Percentiles rank a stretch among this genome's conserved stretches.
These are phyloP conservation scores for Protobothrops flavoviridis DNA, from an alignment of 2,113 vertebrate species.

Conservation along the genomic window DNA sequence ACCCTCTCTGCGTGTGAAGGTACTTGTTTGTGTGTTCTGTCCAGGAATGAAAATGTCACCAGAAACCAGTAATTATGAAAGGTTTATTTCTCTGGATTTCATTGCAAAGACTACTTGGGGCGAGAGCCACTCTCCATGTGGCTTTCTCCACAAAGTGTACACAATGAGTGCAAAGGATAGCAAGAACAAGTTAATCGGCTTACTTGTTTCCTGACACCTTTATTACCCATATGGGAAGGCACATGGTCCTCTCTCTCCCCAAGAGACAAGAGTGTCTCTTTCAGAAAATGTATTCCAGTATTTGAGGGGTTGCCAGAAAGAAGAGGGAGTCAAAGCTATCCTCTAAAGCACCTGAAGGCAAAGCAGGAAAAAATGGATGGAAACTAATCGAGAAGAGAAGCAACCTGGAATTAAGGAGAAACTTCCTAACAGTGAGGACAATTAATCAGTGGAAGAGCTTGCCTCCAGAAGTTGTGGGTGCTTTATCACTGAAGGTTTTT, in stretches of 20 bases:
- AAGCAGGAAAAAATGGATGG: no score
- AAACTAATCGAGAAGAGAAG: no score
- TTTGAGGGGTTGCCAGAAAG: no score
- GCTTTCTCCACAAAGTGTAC: not conserved
- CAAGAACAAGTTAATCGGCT: not conserved
- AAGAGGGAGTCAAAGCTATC: no score
- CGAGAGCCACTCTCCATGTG: not conserved
- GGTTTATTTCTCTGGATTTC: not conserved
- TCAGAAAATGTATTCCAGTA: not conserved
- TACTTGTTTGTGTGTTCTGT: not conserved
- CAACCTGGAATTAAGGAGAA: no score
- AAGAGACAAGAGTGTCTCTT: rapidly evolving
- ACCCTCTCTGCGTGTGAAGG: not conserved
- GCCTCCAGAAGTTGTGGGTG: no score
- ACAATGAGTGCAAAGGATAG: not conserved
- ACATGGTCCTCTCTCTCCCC: rapidly evolving
- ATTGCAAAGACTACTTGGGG: rapidly evolving
- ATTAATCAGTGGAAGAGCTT: no score
- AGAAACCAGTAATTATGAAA: not conserved
- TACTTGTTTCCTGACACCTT: rapidly evolving
- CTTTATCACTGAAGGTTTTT: no score
- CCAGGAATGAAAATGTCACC: not conserved
- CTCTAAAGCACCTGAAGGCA: no score
- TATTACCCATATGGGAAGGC: rapidly evolving
- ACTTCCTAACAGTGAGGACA: no score